phyloP scores from a whole-genome alignment of 2,888 invertebrate genomes.

The Leptinotarsa juncta region DNA sequence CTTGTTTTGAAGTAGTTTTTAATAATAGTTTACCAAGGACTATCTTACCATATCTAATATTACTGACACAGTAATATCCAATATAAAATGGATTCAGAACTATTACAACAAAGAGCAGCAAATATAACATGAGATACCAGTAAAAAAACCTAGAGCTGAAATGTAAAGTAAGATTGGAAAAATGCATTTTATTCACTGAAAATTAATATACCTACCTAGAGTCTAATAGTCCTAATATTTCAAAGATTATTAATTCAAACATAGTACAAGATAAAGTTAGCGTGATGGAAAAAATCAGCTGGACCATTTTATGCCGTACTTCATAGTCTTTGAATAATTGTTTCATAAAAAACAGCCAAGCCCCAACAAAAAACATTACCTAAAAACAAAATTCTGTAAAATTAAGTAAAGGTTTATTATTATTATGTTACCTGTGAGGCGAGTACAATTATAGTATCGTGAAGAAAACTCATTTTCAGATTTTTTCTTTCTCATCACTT shows the following conservation, averaged over 20 bases:
- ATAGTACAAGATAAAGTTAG: constrained; percentile 97
- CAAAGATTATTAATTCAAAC: constrained; percentile 99
- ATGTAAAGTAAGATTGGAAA: constrained; percentile 13
- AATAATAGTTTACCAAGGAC: neutral
- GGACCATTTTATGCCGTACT: constrained; percentile 93
- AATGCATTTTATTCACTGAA: constrained; percentile 18
- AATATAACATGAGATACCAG: constrained; percentile 94
- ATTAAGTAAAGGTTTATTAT: constrained; percentile 19
- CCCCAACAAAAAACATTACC: constrained; percentile 94
- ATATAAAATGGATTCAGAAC: constrained; percentile 97
- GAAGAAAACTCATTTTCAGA: constrained; percentile 33
- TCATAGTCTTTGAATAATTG: constrained; percentile 97
- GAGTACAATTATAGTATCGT: constrained; percentile 37
- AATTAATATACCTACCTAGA: constrained; percentile 75
- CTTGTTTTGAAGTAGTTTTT: neutral
- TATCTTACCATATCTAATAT: constrained; percentile 83
- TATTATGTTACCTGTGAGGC: constrained; percentile 69
- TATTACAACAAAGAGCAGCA: constrained; percentile 93
- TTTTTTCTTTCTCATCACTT: constrained; percentile 29
- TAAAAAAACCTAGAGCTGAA: constrained; percentile 90
- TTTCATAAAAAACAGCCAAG: constrained; percentile 98
- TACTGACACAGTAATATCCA: constrained; percentile 92
- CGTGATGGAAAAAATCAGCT: constrained; percentile 95
- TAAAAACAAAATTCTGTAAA: constrained; percentile 61
- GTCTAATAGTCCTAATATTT: constrained; percentile 94